Base-by-base conservation (phyloP, 2,888 invertebrate species). In the Choreutis nemorana region DNA sequence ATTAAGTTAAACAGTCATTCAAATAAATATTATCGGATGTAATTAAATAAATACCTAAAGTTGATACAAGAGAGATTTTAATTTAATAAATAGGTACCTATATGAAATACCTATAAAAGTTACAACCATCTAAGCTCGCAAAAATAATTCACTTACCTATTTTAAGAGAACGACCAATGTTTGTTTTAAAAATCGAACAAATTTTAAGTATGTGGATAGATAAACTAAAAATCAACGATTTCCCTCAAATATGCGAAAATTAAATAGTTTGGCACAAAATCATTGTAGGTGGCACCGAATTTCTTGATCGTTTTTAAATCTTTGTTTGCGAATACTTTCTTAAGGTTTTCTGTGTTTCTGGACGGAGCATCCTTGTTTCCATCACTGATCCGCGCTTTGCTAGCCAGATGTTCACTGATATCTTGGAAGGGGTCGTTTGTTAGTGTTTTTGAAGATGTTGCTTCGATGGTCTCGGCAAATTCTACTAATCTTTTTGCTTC, bases 341-440 rank as follows among this genome's bases (percentile, higher is more conserved):
- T 4, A 26, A 26, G 4, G 8, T 14, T 26, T 14, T 14, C 14
- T 26, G 14, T n/a, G 14, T 15, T 14, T 3, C 14, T 7, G 15
- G 2, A n/a, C 4, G 14, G n/a, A 3, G 26, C 4, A 14, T 26
- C 14, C 6, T 13, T 3, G n/a, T n/a, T 26, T 14, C 10, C 14
- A 14, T 14, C 4, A 14, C 15, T 14, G 14, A 8, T 9, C 4
- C 4, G 23, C 10, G 6, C 14, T 26, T n/a, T 26, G n/a, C 3
- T 14, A 9, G 8, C 15, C 14, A 26, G 14, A 12, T 14, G n/a
- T 4, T 26, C 8, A 10, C 26, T 26, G 9, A 26, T 26, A 15
- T 26, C 26, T n/a, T 14, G 15, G n/a, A 8, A 26, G n/a, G 26
- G 26, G 10, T 26, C 26, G 13, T n/a, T 8, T 4, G 26, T 14